Conservation (phyloP, 2,888 invertebrate genomes). For the Sinohyriopsis cumingii region DNA sequence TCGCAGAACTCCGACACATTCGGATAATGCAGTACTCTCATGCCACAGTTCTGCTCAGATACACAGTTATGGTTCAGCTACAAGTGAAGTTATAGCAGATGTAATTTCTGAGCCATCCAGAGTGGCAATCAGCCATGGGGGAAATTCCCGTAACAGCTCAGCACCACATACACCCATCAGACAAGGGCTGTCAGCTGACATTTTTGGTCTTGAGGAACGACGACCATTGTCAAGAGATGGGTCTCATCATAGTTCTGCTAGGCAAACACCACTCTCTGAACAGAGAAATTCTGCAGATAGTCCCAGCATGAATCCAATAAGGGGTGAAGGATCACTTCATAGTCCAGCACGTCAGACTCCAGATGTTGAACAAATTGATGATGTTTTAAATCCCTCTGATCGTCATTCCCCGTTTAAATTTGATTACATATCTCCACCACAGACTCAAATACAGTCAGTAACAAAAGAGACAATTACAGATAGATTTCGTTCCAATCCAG, state of each 20-base stretch:
- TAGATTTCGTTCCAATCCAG: constrained; percentile 38
- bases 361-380: constrained; percentile 28
- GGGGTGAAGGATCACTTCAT: constrained; percentile 15
- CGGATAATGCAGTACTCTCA: constrained; percentile 34
- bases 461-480: constrained; percentile 33
- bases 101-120: too few species aligned
- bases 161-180: constrained; percentile 28
- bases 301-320: too few species aligned
- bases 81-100: too few species aligned
- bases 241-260: constrained; percentile 23
- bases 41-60: constrained; percentile 37
- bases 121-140: neutral
- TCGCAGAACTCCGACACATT: constrained; percentile 29
- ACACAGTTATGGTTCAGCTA: too few species aligned
- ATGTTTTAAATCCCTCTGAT: constrained; percentile 43
- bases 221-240: constrained; percentile 10
- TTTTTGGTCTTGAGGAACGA: constrained; percentile 7
- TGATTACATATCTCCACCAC: constrained; percentile 22
- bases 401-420: constrained; percentile 30
- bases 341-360: constrained; percentile 35
- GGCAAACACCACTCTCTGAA: constrained; percentile 26
- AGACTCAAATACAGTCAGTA: constrained; percentile 16
- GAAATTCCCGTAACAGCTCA: constrained; percentile 14
- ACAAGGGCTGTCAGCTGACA: constrained; percentile 17
- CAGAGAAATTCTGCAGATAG: too few species aligned